Evolutionary conservation across 2,797 vertebrate species (phyloP).

Genomic region (Gephyroberyx darwinii): DNA sequence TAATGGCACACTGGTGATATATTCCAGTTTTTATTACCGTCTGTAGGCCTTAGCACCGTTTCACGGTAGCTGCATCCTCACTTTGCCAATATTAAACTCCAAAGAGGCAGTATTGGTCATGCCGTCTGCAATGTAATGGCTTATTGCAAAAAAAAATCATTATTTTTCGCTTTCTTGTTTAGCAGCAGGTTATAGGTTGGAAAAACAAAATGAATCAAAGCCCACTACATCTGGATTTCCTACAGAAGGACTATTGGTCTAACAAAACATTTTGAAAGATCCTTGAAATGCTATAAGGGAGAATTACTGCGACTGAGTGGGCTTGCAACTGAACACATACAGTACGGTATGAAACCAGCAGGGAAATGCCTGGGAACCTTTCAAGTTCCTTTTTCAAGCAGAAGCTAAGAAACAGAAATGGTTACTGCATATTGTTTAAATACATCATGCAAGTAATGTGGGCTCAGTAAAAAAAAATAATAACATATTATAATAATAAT

Average conservation of each 20-base stretch:
- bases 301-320: constrained; percentile 31
- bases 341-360: neutral
- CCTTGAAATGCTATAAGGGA: constrained; percentile 31
- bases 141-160: constrained; percentile 32
- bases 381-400: constrained; percentile 2
- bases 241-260: constrained; percentile 18
- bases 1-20: constrained; percentile 73
- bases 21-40: constrained; percentile 73
- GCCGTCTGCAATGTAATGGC: constrained; percentile 48
- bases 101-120: constrained; percentile 53
- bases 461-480: constrained; percentile 31
- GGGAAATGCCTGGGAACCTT: neutral
- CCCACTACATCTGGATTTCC: constrained; percentile 1
- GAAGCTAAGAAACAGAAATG: constrained; percentile 18
- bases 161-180: constrained; percentile 46
- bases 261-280: constrained; percentile 41
- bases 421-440: constrained; percentile 18
- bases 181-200: constrained; percentile 35
- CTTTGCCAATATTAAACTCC: constrained; percentile 58
- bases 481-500: constrained; percentile 18
- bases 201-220: constrained; percentile 5
- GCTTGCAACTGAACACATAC: constrained; percentile 15
- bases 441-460: constrained; percentile 1
- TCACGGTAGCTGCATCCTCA: constrained; percentile 60
- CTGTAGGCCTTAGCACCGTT: constrained; percentile 51